phyloP scores from a whole-genome alignment of 1,140 invertebrate species.

The Drosophila kanapiae region DNA sequence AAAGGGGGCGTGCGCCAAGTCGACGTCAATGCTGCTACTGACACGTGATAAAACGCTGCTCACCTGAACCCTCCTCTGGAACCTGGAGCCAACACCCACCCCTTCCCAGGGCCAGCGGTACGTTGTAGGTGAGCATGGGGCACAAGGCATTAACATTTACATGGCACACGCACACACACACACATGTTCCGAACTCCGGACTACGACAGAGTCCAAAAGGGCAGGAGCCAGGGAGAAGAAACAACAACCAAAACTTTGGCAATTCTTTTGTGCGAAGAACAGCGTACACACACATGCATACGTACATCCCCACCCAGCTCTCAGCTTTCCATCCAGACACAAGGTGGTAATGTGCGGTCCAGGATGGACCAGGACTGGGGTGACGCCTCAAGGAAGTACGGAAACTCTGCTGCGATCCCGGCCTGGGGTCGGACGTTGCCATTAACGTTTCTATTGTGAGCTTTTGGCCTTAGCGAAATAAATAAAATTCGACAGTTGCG shows the following conservation, averaged over 20 bases:
- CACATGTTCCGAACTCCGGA: slow-evolving; percentile 11
- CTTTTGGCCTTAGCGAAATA: slow-evolving; percentile 81
- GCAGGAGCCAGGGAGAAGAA: slow-evolving; percentile 28
- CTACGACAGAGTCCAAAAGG: slow-evolving; percentile 1
- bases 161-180: slow-evolving; percentile 63
- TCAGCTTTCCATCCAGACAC: slow-evolving; percentile 34
- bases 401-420: slow-evolving; percentile 69
- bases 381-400: slow-evolving; percentile 72
- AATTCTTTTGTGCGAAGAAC: slow-evolving; percentile 68
- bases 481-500: slow-evolving; percentile 81
- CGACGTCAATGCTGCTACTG: slow-evolving; percentile 77
- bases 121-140: slow-evolving; percentile 73
- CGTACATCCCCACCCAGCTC: not conserved
- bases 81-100: slow-evolving; percentile 1
- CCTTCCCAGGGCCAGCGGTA: slow-evolving; percentile 31
- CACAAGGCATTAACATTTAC: slow-evolving; percentile 81
- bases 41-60: slow-evolving; percentile 82
- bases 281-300: slow-evolving; percentile 17
- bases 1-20: slow-evolving; percentile 53
- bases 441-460: slow-evolving; percentile 83
- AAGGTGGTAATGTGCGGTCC: slow-evolving; percentile 57
- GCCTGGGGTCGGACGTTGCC: slow-evolving; percentile 51
- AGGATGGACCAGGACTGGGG: slow-evolving; percentile 32
- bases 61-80: slow-evolving; percentile 34
- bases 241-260: slow-evolving; percentile 78